phyloP scores from a whole-genome alignment of 1,140 invertebrate genomes.

The Coboldia fuscipes region DNA sequence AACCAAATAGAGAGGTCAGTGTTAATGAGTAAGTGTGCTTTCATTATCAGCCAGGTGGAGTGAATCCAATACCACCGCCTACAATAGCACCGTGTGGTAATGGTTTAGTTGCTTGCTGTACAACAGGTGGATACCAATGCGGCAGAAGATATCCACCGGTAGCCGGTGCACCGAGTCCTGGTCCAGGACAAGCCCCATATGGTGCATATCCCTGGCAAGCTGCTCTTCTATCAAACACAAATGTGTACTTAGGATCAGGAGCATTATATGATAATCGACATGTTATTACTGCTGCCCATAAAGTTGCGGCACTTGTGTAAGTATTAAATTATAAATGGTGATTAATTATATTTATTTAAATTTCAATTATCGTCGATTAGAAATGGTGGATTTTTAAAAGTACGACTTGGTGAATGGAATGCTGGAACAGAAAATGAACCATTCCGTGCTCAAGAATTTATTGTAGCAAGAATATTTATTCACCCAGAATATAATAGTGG shows the following conservation, averaged over 20 bases:
- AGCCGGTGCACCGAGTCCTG: conserved; percentile 7
- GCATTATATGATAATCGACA: conserved; percentile 36
- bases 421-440: conserved; percentile 32
- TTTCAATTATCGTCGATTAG: not conserved
- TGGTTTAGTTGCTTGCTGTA: conserved; percentile 14
- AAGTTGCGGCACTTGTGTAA: conserved; percentile 34
- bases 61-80: conserved; percentile 2
- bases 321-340: conserved; percentile 8
- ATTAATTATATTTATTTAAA: not conserved
- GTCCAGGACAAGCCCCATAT: conserved; percentile 13
- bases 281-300: conserved; percentile 46
- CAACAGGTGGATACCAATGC: conserved; percentile 15
- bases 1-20: no score
- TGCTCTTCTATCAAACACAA: conserved; percentile 22
- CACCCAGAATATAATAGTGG: conserved; percentile 40
- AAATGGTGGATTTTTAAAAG: conserved; percentile 20
- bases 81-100: conserved; percentile 10
- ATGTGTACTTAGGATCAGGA: conserved; percentile 42
- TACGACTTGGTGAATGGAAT: conserved; percentile 48
- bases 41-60: not conserved
- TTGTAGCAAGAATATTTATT: conserved; percentile 27
- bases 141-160: conserved; percentile 14
- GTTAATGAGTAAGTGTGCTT: no score
- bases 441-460: conserved; percentile 34
- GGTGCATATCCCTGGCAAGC: conserved; percentile 20